These are phyloP conservation scores for Ferrisia virgata DNA, from an alignment of 2,888 invertebrate genomes.

Conservation along the genomic window DNA sequence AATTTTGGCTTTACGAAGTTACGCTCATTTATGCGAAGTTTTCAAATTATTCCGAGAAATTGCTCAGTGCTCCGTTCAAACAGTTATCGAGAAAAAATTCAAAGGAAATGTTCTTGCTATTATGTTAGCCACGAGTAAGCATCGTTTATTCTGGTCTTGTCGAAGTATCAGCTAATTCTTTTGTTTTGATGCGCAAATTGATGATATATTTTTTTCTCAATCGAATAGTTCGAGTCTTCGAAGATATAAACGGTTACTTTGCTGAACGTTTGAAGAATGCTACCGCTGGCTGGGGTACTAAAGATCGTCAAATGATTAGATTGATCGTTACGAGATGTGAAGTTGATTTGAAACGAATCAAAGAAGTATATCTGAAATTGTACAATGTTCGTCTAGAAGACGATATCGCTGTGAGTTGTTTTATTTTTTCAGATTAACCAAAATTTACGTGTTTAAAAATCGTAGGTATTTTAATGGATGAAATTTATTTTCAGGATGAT, in stretches of 20 bases:
- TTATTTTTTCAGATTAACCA: too few relatives aligned
- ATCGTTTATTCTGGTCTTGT: too few relatives aligned
- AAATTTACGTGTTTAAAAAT: not conserved
- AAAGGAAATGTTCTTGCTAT: constrained; percentile 79
- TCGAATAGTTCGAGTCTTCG: constrained; percentile 67
- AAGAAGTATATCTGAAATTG: constrained; percentile 69
- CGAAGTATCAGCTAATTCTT: too few relatives aligned
- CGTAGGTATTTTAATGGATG: too few relatives aligned
- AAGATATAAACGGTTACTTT: constrained; percentile 77
- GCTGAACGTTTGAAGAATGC: constrained; percentile 81
- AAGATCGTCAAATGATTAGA: constrained; percentile 80
- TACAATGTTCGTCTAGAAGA: constrained; percentile 75
- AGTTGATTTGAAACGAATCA: constrained; percentile 82
- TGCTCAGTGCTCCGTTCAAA: constrained; percentile 75
- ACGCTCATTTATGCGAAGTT: constrained; percentile 62
- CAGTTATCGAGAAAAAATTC: constrained; percentile 78
- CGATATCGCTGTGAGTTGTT: constrained; percentile 66
- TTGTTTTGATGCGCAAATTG: too few relatives aligned
- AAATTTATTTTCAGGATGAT: too few relatives aligned
- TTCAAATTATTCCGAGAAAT: constrained; percentile 71
- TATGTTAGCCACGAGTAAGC: constrained; percentile 68
- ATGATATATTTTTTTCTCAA: not conserved
- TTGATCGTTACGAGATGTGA: constrained; percentile 79
- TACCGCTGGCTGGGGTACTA: constrained; percentile 87
- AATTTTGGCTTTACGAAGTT: constrained; percentile 75